Percentiles rank a stretch among this genome's conserved stretches.
Evolutionary conservation across 2,113 vertebrate genomes (phyloP).

Genomic region (Gambusia holbrooki): DNA sequence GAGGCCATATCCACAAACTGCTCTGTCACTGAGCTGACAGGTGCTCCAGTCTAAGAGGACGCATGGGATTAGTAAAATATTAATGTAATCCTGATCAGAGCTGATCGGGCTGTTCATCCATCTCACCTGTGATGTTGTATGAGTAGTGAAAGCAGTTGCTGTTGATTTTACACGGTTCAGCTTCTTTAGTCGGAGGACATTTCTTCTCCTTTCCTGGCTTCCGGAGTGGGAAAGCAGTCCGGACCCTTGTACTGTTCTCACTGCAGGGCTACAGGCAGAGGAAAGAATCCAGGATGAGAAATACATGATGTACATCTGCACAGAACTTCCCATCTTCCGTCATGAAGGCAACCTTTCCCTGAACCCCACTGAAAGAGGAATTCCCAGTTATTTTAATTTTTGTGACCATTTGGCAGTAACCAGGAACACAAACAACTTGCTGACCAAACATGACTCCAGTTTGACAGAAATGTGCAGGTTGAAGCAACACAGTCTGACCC

Average conservation of each 20-base stretch:
- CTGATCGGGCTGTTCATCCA: not conserved
- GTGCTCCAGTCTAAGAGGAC: conserved; percentile 93
- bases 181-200: conserved; percentile 84
- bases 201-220: conserved; percentile 84
- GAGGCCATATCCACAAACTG: conserved; percentile 92
- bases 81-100: not conserved
- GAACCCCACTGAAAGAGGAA: too few relatives aligned
- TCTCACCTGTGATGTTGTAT: conserved; percentile 95
- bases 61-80: not conserved
- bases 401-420: too few relatives aligned
- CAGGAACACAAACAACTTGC: too few relatives aligned
- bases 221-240: conserved; percentile 83
- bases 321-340: not conserved
- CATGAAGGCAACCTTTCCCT: too few relatives aligned
- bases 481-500: too few relatives aligned
- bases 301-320: not conserved
- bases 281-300: conserved; percentile 1
- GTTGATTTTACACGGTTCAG: conserved; percentile 88
- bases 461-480: too few relatives aligned
- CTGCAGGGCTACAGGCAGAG: conserved; percentile 86
- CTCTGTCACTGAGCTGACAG: conserved; percentile 94
- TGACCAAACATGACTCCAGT: too few relatives aligned
- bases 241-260: conserved; percentile 81
- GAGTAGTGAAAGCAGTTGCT: conserved; percentile 96
- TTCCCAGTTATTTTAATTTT: too few relatives aligned